These are phyloP conservation scores for Acanthisitta chloris DNA, from an alignment of 2,113 vertebrate genomes.

Conservation along the genomic window DNA sequence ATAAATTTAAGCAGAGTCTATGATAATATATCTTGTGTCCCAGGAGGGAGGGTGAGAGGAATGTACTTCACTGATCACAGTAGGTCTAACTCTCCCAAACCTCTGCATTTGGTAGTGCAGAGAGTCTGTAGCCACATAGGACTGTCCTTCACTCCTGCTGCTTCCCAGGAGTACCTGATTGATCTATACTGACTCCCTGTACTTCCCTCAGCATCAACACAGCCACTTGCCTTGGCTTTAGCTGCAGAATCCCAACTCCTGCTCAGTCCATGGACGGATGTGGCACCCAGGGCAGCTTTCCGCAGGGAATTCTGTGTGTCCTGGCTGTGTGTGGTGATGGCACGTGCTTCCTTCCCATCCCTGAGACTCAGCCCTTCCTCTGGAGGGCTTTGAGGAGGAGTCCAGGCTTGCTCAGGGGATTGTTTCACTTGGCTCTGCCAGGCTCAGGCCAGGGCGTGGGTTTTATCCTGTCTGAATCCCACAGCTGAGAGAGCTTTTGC, in stretches of 20 bases:
- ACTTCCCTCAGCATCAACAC: background rate
- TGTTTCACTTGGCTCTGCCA: background rate
- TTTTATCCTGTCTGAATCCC: background rate
- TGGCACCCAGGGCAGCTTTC: background rate
- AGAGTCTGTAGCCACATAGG: background rate
- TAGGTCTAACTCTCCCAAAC: background rate
- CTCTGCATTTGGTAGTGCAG: background rate
- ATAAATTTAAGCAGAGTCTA: constrained; percentile 30
- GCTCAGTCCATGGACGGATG: rapidly evolving
- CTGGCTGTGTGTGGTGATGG: background rate
- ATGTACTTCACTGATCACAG: background rate
- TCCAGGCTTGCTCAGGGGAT: background rate
- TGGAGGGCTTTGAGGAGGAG: background rate
- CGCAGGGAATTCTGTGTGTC: background rate
- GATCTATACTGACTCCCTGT: background rate
- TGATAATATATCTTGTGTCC: constrained; percentile 36
- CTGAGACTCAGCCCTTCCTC: background rate
- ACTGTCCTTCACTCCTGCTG: background rate
- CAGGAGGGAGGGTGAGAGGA: background rate
- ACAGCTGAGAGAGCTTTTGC: background rate
- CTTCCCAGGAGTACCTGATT: background rate
- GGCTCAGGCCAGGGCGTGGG: background rate
- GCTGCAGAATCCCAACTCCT: background rate
- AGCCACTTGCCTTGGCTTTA: background rate
- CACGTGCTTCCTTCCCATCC: constrained; percentile 19